A percentile compares a stretch with the other conserved stretches of the same genome.
These are phyloP conservation scores for Rhynchonema sp. DNA, from an alignment of 2,888 invertebrate species.

Conservation along the genomic window DNA sequence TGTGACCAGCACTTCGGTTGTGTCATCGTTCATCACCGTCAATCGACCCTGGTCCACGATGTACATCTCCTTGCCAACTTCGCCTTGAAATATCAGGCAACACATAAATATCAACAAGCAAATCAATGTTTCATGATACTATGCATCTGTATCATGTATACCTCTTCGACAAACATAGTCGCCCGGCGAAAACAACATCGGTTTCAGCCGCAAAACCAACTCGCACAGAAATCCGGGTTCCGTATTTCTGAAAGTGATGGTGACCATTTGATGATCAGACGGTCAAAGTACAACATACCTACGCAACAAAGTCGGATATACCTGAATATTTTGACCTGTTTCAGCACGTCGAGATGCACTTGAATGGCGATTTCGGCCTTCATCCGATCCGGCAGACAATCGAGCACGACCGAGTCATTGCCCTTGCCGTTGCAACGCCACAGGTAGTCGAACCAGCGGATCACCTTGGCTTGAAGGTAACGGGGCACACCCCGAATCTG, in stretches of 20 bases:
- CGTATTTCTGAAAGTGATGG: slow-evolving; percentile 48
- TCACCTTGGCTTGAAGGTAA: slow-evolving; percentile 85
- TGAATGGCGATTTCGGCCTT: slow-evolving; percentile 85
- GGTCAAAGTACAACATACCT: too few relatives aligned
- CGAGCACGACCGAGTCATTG: slow-evolving; percentile 72
- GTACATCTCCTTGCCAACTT: slow-evolving; percentile 99
- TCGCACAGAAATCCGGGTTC: slow-evolving; percentile 97
- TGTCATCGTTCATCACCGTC: slow-evolving; percentile 83
- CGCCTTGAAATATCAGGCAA: slow-evolving; percentile 35
- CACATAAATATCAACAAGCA: not conserved
- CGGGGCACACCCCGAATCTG: slow-evolving; percentile 81
- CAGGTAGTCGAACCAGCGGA: slow-evolving; percentile 97
- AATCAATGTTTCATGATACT: not conserved
- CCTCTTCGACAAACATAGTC: slow-evolving; percentile 98
- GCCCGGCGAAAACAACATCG: slow-evolving; percentile 89
- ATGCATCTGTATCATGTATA: slow-evolving; percentile 35
- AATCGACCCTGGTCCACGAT: slow-evolving; percentile 85
- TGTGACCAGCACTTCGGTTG: slow-evolving; percentile 83
- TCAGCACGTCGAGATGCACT: slow-evolving; percentile 90
- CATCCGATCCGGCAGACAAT: slow-evolving; percentile 55
- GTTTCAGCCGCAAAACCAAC: slow-evolving; percentile 73
- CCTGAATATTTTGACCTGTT: slow-evolving; percentile 64
- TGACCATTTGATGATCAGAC: too few relatives aligned
- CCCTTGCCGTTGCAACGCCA: slow-evolving; percentile 97
- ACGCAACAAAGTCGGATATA: not conserved